Percentiles rank a stretch among this genome's conserved stretches.
These are phyloP conservation scores for Alcis repandata DNA, from an alignment of 2,888 invertebrate species.

Conservation along the genomic window DNA sequence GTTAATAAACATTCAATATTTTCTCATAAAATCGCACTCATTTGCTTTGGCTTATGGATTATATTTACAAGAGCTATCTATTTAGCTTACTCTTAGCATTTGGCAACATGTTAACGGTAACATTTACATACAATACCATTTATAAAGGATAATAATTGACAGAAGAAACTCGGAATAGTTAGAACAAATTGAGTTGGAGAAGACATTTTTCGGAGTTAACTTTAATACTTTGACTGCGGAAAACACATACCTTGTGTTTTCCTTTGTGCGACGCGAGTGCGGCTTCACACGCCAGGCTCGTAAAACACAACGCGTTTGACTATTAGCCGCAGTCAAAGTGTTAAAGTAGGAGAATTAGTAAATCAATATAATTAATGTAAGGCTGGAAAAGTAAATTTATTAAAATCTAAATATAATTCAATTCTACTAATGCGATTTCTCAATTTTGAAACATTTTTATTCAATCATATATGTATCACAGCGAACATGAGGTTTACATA, in stretches of 20 bases:
- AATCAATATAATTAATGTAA: background rate
- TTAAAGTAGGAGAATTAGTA: background rate
- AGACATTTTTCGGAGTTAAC: background rate
- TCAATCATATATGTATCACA: constrained; percentile 69
- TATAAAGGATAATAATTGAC: constrained; percentile 77
- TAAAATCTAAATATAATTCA: background rate
- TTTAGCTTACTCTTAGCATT: constrained; percentile 78
- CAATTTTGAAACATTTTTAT: constrained; percentile 51
- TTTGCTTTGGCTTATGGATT: constrained; percentile 73
- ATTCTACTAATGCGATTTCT: background rate
- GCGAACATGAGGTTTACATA: constrained; percentile 72
- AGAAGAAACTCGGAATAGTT: constrained; percentile 65
- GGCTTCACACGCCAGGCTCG: no score
- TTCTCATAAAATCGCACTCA: constrained; percentile 74
- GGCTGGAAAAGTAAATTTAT: background rate
- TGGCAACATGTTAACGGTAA: constrained; percentile 82
- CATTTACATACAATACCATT: constrained; percentile 72
- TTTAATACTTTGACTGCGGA: no score
- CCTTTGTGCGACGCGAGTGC: no score
- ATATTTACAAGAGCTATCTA: constrained; percentile 83
- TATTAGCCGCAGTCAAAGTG: background rate
- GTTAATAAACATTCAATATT: constrained; percentile 67
- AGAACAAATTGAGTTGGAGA: constrained; percentile 8
- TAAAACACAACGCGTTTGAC: no score
- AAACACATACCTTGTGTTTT: no score